Evolutionary conservation across 2,113 vertebrate species (phyloP).

Genomic region (Connochaetes taurinus): DNA sequence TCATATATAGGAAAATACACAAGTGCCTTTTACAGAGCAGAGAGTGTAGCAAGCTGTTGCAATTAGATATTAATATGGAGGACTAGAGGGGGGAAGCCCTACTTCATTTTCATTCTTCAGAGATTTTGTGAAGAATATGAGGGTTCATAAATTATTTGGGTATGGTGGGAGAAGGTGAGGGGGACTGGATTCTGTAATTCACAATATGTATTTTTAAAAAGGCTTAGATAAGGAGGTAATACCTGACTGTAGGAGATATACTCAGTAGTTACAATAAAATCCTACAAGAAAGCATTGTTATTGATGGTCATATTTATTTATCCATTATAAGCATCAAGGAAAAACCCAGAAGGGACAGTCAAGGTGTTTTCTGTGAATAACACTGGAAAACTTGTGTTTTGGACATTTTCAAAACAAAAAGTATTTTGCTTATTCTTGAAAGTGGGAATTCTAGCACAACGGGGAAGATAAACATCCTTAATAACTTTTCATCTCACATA

Average conservation of each 20-base stretch:
- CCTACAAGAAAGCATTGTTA: not conserved
- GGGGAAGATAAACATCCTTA: conserved; percentile 14
- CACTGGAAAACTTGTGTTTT: not conserved
- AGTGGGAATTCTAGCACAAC: not conserved
- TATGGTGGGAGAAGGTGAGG: not conserved
- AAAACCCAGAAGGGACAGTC: not conserved
- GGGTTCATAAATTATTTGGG: not conserved
- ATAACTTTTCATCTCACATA: not conserved
- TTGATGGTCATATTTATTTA: not conserved
- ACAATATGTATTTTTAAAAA: not conserved
- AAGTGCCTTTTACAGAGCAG: not conserved
- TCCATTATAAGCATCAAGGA: not conserved
- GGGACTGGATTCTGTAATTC: not conserved
- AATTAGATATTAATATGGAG: not conserved
- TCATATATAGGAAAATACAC: not conserved
- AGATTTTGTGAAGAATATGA: not conserved
- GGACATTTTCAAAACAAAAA: not conserved
- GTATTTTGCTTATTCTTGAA: not conserved
- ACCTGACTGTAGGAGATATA: not conserved
- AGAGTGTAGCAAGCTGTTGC: not conserved
- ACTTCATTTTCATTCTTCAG: not conserved
- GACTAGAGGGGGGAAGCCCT: not conserved
- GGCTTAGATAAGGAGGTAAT: not conserved
- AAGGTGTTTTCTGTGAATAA: not conserved
- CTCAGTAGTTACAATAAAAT: not conserved